phyloP scores from a whole-genome alignment of 2,113 vertebrate species.

The Larimichthys crocea region DNA sequence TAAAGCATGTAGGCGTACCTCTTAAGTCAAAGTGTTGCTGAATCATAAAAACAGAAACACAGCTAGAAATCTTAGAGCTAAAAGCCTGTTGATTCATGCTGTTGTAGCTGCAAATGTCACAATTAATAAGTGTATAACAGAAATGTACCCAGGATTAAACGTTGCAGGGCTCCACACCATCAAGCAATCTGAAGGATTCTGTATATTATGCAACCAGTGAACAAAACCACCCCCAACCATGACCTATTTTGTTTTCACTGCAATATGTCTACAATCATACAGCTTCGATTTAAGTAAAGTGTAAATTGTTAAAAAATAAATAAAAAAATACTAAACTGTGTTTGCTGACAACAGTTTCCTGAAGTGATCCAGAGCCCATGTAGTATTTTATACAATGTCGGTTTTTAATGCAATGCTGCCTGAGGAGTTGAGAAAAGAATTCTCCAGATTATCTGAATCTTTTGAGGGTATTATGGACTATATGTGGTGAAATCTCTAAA shows the following conservation, averaged over 20 bases:
- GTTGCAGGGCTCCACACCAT: background rate
- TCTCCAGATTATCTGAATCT: no score
- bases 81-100: background rate
- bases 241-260: background rate
- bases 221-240: background rate
- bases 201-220: background rate
- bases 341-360: no score
- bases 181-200: background rate
- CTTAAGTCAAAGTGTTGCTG: background rate
- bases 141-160: background rate
- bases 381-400: no score
- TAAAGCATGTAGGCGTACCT: background rate
- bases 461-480: no score
- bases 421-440: no score
- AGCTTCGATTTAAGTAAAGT: no score
- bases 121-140: background rate
- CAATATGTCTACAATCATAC: background rate
- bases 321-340: no score
- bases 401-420: no score
- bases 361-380: no score
- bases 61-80: background rate
- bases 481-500: no score
- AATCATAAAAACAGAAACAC: background rate
- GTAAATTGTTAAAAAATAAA: no score
- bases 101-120: background rate